These are phyloP conservation scores for Drosophila monieri DNA, from an alignment of 2,888 invertebrate genomes.

Conservation along the genomic window DNA sequence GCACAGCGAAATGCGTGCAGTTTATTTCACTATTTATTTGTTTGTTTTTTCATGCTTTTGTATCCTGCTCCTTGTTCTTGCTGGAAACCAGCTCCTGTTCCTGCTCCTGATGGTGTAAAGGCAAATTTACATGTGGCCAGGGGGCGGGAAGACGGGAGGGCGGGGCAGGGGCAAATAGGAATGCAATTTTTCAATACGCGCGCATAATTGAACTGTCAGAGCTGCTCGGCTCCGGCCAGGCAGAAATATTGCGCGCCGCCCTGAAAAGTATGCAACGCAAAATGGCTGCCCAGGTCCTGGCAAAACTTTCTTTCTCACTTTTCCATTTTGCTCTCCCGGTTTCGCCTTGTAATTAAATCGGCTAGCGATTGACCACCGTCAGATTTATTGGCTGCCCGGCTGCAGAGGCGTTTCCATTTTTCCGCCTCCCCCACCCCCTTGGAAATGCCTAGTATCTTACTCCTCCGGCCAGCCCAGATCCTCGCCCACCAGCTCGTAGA, in stretches of 20 bases:
- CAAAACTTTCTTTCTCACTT: slow-evolving; percentile 16
- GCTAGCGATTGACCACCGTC: slow-evolving; percentile 39
- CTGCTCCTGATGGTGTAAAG: slow-evolving; percentile 20
- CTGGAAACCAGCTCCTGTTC: slow-evolving; percentile 7
- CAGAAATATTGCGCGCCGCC: slow-evolving; percentile 46
- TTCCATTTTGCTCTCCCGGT: slow-evolving; percentile 14
- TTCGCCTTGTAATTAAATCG: slow-evolving; percentile 54
- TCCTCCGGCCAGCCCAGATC: slow-evolving; percentile 97
- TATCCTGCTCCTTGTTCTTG: slow-evolving; percentile 7
- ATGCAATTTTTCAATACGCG: slow-evolving; percentile 51
- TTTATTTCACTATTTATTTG: slow-evolving; percentile 33
- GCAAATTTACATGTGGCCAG: slow-evolving; percentile 28
- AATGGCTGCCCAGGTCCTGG: slow-evolving; percentile 18
- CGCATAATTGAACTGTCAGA: slow-evolving; percentile 77
- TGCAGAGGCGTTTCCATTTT: not conserved
- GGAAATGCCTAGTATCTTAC: slow-evolving; percentile 82
- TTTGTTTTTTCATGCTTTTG: not conserved
- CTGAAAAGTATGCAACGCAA: slow-evolving; percentile 40
- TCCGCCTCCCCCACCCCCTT: slow-evolving; percentile 62
- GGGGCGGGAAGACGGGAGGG: slow-evolving; percentile 1
- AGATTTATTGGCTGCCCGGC: slow-evolving; percentile 24
- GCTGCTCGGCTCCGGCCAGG: slow-evolving; percentile 37
- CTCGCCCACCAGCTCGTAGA: slow-evolving; percentile 96
- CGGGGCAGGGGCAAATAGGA: slow-evolving; percentile 20
- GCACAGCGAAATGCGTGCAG: slow-evolving; percentile 42